A percentile compares a stretch with the other conserved stretches of the same genome.
phyloP scores from a whole-genome alignment of 2,888 invertebrate species.

The Nebria brevicollis region DNA sequence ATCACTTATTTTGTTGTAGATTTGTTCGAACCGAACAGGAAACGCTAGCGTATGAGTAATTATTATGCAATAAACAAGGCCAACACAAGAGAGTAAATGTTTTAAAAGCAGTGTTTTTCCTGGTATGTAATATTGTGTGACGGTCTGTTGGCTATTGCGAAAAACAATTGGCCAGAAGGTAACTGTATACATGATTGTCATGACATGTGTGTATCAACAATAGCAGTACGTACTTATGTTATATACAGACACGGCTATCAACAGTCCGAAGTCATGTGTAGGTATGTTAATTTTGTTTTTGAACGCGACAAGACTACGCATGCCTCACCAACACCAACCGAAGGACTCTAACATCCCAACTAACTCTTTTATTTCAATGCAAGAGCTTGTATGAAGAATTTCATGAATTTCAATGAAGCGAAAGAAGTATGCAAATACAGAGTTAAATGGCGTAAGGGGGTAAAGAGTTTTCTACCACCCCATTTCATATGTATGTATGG shows the following conservation, averaged over 20 bases:
- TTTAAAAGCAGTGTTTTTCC: neutral
- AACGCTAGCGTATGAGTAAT: neutral
- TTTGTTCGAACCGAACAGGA: neutral
- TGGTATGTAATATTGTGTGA: neutral
- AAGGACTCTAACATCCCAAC: too few species aligned
- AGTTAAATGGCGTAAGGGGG: too few species aligned
- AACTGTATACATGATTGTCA: neutral
- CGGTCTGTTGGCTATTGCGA: neutral
- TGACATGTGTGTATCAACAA: neutral
- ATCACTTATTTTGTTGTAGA: neutral
- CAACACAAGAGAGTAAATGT: neutral
- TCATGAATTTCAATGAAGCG: too few species aligned
- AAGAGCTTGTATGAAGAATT: too few species aligned
- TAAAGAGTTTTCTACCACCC: too few species aligned
- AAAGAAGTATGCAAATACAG: too few species aligned
- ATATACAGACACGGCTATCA: neutral
- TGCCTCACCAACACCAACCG: too few species aligned
- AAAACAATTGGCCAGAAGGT: neutral
- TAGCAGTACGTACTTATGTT: neutral
- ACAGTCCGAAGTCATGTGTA: neutral
- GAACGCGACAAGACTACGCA: too few species aligned
- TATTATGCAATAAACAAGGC: neutral
- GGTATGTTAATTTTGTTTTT: neutral
- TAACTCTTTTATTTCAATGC: too few species aligned
- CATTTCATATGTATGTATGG: too few species aligned